These are phyloP conservation scores for human (Homo sapiens) DNA, from an alignment of 2,113 vertebrate genomes.

Conservation along the genomic window DNA sequence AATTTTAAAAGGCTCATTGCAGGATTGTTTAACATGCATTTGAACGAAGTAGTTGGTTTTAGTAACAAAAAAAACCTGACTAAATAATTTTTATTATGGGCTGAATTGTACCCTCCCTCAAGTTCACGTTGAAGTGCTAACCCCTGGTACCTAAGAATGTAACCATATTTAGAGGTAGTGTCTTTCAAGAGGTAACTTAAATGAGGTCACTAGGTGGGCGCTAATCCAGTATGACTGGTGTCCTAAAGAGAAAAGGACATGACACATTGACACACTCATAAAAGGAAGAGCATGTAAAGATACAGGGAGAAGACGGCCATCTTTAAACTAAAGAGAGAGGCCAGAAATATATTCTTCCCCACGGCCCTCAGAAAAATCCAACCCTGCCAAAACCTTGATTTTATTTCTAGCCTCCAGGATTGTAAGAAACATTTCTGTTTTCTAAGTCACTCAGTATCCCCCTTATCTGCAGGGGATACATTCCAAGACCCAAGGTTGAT, in stretches of 20 bases:
- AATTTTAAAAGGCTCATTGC: background rate
- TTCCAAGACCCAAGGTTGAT: background rate
- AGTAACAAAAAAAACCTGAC: background rate
- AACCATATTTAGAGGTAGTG: background rate
- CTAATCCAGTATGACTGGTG: background rate
- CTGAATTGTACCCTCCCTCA: background rate
- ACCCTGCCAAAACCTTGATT: background rate
- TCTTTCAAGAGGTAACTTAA: background rate
- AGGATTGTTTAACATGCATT: background rate
- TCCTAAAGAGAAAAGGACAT: background rate
- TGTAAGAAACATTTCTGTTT: background rate
- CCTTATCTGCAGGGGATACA: background rate
- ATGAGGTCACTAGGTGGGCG: background rate
- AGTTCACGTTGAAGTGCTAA: background rate
- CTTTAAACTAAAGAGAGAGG: background rate
- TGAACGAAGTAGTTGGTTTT: background rate
- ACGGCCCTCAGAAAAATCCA: background rate
- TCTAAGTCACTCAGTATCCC: background rate
- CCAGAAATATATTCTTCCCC: background rate
- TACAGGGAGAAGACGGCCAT: background rate
- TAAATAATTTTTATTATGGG: background rate
- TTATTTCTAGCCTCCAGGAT: background rate
- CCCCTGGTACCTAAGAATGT: background rate
- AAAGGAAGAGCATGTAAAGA: background rate
- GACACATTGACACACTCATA: rapidly evolving